Base-by-base conservation (phyloP, 2,888 invertebrate species). In the Catotricha subobsoleta region DNA sequence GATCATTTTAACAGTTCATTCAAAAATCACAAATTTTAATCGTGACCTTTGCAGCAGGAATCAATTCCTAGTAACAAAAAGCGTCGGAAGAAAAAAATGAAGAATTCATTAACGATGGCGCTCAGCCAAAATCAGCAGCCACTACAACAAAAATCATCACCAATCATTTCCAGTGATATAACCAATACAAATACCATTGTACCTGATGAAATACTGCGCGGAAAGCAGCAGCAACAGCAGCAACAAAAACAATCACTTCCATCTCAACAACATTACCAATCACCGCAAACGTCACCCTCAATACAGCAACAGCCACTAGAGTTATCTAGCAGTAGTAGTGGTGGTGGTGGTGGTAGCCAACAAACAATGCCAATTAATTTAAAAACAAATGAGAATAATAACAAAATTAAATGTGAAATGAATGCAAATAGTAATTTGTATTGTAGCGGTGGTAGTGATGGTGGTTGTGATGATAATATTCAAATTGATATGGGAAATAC, bases 11-110 rank as follows among this genome's bases (percentile, higher is more conserved):
- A n/a, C n/a, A n/a, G n/a, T n/a, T n/a, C n/a, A n/a, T n/a, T n/a
- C n/a, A n/a, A n/a, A n/a, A n/a, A n/a, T n/a, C n/a, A n/a, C n/a
- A n/a, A n/a, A n/a, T n/a, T n/a, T n/a, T n/a, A n/a, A n/a, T n/a
- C n/a, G n/a, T n/a, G n/a, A n/a, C n/a, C 9, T 16, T 16, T 31
- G 4, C 31, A 13, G 19, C n/a, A 36, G 36, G 36, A 36, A 25
- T 21, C 16, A 3, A 36, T 36, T 3, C n/a, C 2, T 5, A 23
- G 23, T 23, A 23, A 23, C 20, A 36, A 36, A 10, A 62, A 62
- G 43, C 55, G 62, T 7, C 58, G 61, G 41, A 62, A 61, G 52
- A 62, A 61, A 50, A 59, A 25, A 15, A 2, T 36, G 10, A 36
- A 36, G n/a, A 36, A 36, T 5, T 36, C 25, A 3, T 8, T 15